Base-by-base conservation (phyloP, 64 coral and sea anemone species). In the Hydrozoanthus tunicans region DNA sequence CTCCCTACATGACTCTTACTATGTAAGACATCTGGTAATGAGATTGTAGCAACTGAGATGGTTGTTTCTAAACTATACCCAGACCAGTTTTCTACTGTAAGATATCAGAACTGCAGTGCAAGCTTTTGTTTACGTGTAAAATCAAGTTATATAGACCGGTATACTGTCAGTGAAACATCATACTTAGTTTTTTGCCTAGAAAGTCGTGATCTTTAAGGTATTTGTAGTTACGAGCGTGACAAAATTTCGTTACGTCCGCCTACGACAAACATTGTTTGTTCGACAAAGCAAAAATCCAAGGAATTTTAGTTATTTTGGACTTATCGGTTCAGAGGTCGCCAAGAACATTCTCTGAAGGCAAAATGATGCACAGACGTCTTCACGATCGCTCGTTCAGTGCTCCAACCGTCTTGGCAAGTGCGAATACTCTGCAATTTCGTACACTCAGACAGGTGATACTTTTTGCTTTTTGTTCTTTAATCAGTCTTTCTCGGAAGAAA, bases 271-370 rank as follows among this genome's bases (percentile, higher is more conserved):
- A 53, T 24, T 71, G 20, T 32, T 86, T 56, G 20, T 88, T 74
- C 57, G 67, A 23, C 69, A 3, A 24, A n/a, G 20, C 55, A 88
- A 72, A 88, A 13, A 88, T 88, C 23, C 15, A 9, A 88, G 67
- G 84, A 88, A 88, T 75, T 26, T 6, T 58, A 88, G 4, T 88
- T 88, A 88, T 74, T 72, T 6, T 88, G 17, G 24, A 59, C 20
- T 59, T 73, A 74, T 54, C 56, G 25, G 69, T 88, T 74, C 53
- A 43, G 68, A 74, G 56, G 70, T 51, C 67, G 20, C 57, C 11
- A 5, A 43, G 9, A 43, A 15, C 68, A 88, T 59, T 88, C 56
- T 43, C 69, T 88, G 56, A 74, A 68, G 70, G 25, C 84, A 75
- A 73, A 88, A 88, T 74, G 84, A 12, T 51, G 5, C 84, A 88